A percentile compares a stretch with the other conserved stretches of the same genome.
phyloP scores from a whole-genome alignment of 2,113 vertebrate genomes.

The Phylloscopus trochiloides region DNA sequence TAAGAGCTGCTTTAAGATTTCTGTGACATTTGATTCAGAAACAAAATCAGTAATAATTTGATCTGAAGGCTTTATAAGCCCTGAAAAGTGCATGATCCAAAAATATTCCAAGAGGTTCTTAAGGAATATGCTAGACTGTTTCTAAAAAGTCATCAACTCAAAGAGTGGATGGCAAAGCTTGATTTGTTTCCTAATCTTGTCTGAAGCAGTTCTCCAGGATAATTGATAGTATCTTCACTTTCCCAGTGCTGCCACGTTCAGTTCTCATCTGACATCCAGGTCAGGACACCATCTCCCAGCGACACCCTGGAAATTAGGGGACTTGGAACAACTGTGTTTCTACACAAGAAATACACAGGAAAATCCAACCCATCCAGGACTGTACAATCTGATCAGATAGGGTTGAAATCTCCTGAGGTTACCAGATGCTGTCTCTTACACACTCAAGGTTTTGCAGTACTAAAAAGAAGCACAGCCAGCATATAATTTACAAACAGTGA shows the following conservation, averaged over 20 bases:
- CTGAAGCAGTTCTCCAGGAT: not conserved
- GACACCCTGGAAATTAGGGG: not conserved
- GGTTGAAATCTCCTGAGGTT: not conserved
- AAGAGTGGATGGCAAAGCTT: not conserved
- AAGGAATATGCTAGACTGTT: not conserved
- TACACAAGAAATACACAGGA: not conserved
- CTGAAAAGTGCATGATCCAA: not conserved
- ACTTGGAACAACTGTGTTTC: not conserved
- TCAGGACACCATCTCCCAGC: not conserved
- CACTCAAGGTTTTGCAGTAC: not conserved
- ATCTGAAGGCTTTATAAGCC: not conserved
- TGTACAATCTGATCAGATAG: not conserved
- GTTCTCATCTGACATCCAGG: not conserved
- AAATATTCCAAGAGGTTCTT: not conserved
- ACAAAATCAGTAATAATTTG: not conserved
- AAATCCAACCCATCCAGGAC: not conserved
- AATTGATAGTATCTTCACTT: not conserved
- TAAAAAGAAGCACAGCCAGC: not conserved
- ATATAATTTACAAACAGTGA: not conserved
- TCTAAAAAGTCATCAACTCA: not conserved
- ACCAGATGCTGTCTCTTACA: not conserved
- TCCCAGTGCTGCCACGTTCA: not conserved
- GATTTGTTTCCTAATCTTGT: not conserved
- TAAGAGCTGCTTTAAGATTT: not conserved
- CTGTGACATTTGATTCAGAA: not conserved